These are phyloP conservation scores for Myrmophylax atrothorax DNA, from an alignment of 2,113 vertebrate species.

Conservation along the genomic window DNA sequence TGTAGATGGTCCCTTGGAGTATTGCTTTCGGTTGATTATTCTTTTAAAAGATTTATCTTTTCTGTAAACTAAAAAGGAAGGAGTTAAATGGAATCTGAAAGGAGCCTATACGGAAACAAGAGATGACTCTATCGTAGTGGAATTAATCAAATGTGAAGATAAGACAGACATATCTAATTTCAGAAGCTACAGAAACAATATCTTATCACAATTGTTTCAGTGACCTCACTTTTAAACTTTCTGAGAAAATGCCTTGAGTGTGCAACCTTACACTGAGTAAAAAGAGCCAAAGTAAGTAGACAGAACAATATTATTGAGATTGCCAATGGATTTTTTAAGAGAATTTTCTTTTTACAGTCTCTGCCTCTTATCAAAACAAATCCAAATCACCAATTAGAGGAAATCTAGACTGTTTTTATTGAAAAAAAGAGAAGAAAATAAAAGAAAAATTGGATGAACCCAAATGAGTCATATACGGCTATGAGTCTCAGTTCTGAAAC, in stretches of 20 bases:
- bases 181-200: constrained; percentile 29
- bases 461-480: neutral
- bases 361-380: neutral
- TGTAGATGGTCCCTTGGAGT: neutral
- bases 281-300: constrained; percentile 23
- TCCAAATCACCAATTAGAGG: neutral
- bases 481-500: neutral
- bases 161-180: constrained; percentile 36
- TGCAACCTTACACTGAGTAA: neutral
- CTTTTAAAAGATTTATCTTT: neutral
- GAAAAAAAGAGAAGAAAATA: neutral
- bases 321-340: neutral
- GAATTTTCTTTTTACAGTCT: neutral
- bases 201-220: constrained; percentile 5
- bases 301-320: neutral
- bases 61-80: neutral
- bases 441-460: neutral
- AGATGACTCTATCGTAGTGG: neutral
- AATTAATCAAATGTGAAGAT: constrained; percentile 31
- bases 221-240: constrained; percentile 39
- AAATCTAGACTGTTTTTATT: neutral
- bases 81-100: constrained; percentile 3
- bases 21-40: neutral
- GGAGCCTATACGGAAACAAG: neutral
- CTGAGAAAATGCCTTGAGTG: constrained; percentile 43